phyloP scores from a whole-genome alignment of 2,113 vertebrate genomes.

The Eleginops maclovinus region DNA sequence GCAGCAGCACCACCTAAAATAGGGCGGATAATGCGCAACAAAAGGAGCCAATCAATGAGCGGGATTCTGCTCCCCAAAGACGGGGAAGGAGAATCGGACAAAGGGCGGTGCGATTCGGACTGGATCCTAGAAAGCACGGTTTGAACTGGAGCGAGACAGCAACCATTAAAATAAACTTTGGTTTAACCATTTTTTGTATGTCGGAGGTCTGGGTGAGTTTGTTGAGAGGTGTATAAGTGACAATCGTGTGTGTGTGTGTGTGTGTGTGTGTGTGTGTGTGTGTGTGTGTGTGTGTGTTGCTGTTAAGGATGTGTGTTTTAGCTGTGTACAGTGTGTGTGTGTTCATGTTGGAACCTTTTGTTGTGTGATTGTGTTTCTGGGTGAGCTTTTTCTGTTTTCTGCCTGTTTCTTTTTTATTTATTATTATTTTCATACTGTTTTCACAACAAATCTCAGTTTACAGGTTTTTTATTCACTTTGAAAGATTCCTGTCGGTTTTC shows the following conservation, averaged over 20 bases:
- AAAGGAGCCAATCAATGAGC: conserved; percentile 94
- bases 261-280: conserved; percentile 46
- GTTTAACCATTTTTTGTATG: conserved; percentile 47
- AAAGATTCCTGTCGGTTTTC: conserved; percentile 42
- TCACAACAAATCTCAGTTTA: conserved; percentile 56
- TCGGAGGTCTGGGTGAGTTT: conserved; percentile 32
- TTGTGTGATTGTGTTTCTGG: conserved; percentile 38
- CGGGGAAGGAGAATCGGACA: conserved; percentile 78
- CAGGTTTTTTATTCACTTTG: conserved; percentile 46
- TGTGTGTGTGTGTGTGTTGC: conserved; percentile 46
- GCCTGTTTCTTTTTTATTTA: conserved; percentile 31
- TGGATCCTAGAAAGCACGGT: conserved; percentile 96
- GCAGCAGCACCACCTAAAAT: conserved; percentile 78
- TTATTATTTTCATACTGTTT: conserved; percentile 54
- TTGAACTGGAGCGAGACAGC: conserved; percentile 76
- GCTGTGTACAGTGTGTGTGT: conserved; percentile 44
- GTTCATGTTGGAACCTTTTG: conserved; percentile 37
- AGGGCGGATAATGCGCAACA: conserved; percentile 83
- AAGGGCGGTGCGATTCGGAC: conserved; percentile 89
- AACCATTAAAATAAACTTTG: conserved; percentile 49
- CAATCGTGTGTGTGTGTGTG: conserved; percentile 40
- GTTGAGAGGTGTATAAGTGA: conserved; percentile 39
- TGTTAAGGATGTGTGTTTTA: conserved; percentile 48
- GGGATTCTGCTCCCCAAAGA: conserved; percentile 86
- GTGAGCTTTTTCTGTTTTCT: conserved; percentile 18